Evolutionary conservation across 2,888 invertebrate species (phyloP), one percentile per base, ranked within the genome.

Genomic region (Parochlus steinenii): DNA sequence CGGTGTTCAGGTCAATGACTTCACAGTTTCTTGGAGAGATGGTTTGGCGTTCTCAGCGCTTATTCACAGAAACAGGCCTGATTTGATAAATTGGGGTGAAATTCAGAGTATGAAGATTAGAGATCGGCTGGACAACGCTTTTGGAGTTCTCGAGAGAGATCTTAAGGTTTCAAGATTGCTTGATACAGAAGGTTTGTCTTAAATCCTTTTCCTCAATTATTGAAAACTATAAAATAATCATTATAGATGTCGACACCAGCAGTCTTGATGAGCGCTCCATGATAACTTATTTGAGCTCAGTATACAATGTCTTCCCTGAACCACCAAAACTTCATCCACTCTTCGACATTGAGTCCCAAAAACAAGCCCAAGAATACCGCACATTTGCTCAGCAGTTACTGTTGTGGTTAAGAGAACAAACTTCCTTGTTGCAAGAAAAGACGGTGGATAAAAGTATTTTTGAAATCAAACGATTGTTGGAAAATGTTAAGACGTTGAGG

Each of bases 221-320:
- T 40, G 37, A 30, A 42, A 38, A 44, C 43, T 36, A 33, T 30
- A 41, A 24, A 39, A 40, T 45, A 29, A 41, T 47, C 39, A 62
- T 63, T n/a, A n/a, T 61, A 93, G 98, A 99, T 74, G 93, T 99
- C 56, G 97, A 98, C 67, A 93, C 93, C 52, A 87, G 87, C 55
- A 85, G 93, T 62, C 93, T 93, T 35, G 98, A 99, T 64, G 98
- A 99, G 71, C 97, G 93, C 65, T 97, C 97, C 43, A 75, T 99
- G 62, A 95, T 99, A 63, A 98, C 98, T 31, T 99, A 99, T 68
- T 93, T 99, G 55, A 97, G 97, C 47, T 97, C 95, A 28, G 71
- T 99, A 49, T 98, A 99, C 69, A 95, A 98, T 67, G 93, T 93
- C 49, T 95, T 99, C 74, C 97, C 97, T 33, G 86, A 89, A 64